phyloP scores from a whole-genome alignment of 30 jellyfish, hydroid and myxozoan species.

The Hydractinia echinata region DNA sequence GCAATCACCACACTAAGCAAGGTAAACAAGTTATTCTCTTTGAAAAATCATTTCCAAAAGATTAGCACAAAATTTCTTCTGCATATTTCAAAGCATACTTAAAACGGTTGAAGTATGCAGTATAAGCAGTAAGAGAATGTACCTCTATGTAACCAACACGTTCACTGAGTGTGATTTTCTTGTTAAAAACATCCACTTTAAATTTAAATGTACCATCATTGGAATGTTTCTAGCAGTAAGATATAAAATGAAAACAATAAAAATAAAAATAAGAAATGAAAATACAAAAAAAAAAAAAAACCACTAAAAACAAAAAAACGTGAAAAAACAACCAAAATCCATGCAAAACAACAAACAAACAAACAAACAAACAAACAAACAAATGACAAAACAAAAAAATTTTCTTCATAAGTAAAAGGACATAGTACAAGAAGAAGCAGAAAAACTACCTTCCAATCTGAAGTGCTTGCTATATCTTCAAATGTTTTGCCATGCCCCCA shows the following conservation, averaged over 20 bases:
- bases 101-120: not conserved
- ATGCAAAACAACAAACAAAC: too few species aligned
- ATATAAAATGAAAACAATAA: conserved; percentile 3
- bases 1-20: too few species aligned
- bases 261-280: not conserved
- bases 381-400: too few species aligned
- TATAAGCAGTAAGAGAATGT: not conserved
- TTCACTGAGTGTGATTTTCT: conserved; percentile 46
- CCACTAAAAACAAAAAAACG: too few species aligned
- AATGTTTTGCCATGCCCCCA: not conserved
- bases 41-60: too few species aligned
- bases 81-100: not conserved
- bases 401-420: too few species aligned
- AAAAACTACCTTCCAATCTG: too few species aligned
- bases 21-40: too few species aligned
- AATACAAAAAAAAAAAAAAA: not conserved
- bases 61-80: too few species aligned
- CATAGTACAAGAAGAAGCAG: too few species aligned
- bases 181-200: conserved; percentile 65
- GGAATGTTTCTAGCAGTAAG: conserved; percentile 3
- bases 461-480: not conserved
- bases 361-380: too few species aligned
- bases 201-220: conserved; percentile 34
- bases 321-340: too few species aligned
- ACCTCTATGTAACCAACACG: conserved; percentile 67